These are phyloP conservation scores for Diogma glabrata DNA, from an alignment of 2,888 invertebrate genomes.

Conservation along the genomic window DNA sequence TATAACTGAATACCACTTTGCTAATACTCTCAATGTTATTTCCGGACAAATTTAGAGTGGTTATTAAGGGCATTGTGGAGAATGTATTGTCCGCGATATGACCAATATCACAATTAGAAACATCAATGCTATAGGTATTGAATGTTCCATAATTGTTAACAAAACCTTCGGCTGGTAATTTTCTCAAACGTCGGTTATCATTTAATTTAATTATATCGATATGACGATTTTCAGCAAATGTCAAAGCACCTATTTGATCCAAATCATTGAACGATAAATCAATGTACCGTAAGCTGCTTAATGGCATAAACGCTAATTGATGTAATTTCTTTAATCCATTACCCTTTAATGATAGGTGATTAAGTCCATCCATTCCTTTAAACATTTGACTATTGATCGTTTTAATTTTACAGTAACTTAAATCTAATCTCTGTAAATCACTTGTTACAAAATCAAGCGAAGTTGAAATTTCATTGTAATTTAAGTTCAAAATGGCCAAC, in stretches of 20 bases:
- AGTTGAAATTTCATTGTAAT: conserved; percentile 53
- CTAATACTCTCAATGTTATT: conserved; percentile 50
- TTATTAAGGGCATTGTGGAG: conserved; percentile 57
- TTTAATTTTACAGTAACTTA: conserved; percentile 55
- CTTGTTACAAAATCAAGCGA: conserved; percentile 49
- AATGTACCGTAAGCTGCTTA: conserved; percentile 54
- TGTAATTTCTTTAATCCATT: conserved; percentile 58
- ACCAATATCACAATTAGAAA: conserved; percentile 59
- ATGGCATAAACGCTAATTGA: conserved; percentile 52
- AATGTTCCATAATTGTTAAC: conserved; percentile 46
- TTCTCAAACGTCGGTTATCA: conserved; percentile 54
- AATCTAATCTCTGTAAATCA: conserved; percentile 53
- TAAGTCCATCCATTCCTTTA: conserved; percentile 48
- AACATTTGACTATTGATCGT: conserved; percentile 54
- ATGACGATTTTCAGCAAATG: conserved; percentile 57
- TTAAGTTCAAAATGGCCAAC: conserved; percentile 54
- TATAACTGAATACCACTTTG: conserved; percentile 41
- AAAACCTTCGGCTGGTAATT: conserved; percentile 55
- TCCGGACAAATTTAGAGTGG: conserved; percentile 52
- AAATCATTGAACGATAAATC: conserved; percentile 64
- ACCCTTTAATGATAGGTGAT: conserved; percentile 54
- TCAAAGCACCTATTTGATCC: conserved; percentile 50
- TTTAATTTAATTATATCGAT: conserved; percentile 58
- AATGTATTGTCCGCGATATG: conserved; percentile 51
- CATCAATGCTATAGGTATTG: conserved; percentile 57